Evolutionary conservation across 2,113 vertebrate genomes (phyloP).

Genomic region (Mohoua ochrocephala): DNA sequence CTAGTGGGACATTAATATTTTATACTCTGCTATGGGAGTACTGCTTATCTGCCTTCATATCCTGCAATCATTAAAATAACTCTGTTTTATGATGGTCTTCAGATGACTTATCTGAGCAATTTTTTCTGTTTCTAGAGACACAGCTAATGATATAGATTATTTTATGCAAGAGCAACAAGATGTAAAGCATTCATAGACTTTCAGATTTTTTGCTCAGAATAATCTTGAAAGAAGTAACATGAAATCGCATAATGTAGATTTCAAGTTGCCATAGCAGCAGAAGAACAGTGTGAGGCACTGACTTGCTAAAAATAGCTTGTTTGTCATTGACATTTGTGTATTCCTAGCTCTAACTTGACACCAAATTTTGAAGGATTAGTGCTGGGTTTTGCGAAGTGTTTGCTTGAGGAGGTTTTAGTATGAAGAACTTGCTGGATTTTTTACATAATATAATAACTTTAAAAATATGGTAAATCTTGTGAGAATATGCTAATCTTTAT

Average conservation of each 20-base stretch:
- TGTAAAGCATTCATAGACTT: conserved; percentile 17
- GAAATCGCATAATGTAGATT: conserved; percentile 44
- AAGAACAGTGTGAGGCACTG: neutral
- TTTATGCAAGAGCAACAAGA: conserved; percentile 9
- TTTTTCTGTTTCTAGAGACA: neutral
- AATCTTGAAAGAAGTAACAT: conserved; percentile 44
- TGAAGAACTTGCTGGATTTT: neutral
- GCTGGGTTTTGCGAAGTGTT: neutral
- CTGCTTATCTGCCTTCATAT: neutral
- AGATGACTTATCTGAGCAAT: neutral
- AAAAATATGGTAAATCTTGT: neutral
- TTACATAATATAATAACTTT: neutral
- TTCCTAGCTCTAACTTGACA: conserved; percentile 3
- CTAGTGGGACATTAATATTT: neutral
- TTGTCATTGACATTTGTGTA: conserved; percentile 32
- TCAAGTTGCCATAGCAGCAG: conserved; percentile 61
- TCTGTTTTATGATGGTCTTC: neutral
- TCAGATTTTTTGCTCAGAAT: neutral
- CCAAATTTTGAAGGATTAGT: conserved; percentile 20
- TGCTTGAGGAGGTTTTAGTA: neutral
- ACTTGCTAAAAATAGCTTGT: conserved; percentile 57
- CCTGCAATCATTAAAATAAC: neutral
- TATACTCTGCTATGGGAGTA: neutral
- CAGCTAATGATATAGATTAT: neutral
- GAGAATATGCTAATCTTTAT: neutral